These are phyloP conservation scores for Cinclus cinclus DNA, from an alignment of 2,113 vertebrate genomes.

Conservation along the genomic window DNA sequence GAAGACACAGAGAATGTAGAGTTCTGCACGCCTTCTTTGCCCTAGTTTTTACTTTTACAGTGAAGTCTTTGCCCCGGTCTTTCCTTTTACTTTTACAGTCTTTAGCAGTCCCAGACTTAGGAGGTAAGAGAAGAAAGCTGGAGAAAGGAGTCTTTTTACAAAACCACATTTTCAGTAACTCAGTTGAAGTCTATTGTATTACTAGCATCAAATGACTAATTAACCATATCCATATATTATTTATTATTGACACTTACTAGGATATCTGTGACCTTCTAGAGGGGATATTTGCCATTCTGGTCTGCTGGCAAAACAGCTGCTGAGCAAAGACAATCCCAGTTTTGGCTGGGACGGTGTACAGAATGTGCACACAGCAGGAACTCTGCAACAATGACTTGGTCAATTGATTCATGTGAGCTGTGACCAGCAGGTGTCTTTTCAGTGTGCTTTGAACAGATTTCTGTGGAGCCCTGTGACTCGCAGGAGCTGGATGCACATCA, in stretches of 20 bases:
- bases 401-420: conserved; percentile 2
- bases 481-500: background rate
- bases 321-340: background rate
- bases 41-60: background rate
- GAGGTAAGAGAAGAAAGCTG: background rate
- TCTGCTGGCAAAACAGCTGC: background rate
- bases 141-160: background rate
- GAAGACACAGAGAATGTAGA: background rate
- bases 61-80: no score
- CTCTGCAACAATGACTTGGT: background rate
- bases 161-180: background rate
- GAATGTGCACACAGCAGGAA: background rate
- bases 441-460: background rate
- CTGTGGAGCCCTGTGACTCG: background rate
- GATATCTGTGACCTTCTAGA: background rate
- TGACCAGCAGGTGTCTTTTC: conserved; percentile 25
- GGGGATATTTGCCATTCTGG: background rate
- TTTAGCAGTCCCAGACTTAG: background rate
- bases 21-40: background rate
- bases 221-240: background rate
- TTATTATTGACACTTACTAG: background rate
- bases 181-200: background rate
- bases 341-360: background rate
- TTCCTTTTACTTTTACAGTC: no score
- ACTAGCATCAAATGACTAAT: background rate